Percentiles rank a stretch among this genome's conserved stretches.
phyloP scores from a whole-genome alignment of 2,888 invertebrate genomes.

The Bursaphelenchus okinawaensis region DNA sequence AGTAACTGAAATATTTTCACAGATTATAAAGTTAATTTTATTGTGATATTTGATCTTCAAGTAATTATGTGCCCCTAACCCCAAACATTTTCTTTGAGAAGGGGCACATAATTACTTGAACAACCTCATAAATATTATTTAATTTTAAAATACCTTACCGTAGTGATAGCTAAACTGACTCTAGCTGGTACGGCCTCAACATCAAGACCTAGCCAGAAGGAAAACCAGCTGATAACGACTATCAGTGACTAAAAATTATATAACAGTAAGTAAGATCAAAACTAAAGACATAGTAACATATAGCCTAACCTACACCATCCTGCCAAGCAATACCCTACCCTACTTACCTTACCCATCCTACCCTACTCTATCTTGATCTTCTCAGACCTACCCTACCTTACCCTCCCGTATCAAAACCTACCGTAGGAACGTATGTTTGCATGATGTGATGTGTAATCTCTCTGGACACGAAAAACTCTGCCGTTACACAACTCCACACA shows the following conservation, averaged over 20 bases:
- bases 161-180: conserved; percentile 50
- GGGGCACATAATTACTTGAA: too few relatives aligned
- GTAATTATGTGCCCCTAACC: too few relatives aligned
- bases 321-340: too few relatives aligned
- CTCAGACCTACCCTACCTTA: too few relatives aligned
- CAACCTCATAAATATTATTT: too few relatives aligned
- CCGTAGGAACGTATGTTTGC: conserved; percentile 63
- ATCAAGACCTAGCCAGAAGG: conserved; percentile 60
- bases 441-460: conserved; percentile 63
- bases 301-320: too few relatives aligned
- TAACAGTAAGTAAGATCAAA: too few relatives aligned
- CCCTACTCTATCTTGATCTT: too few relatives aligned
- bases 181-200: conserved; percentile 61
- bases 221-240: conserved; percentile 64
- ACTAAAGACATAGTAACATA: too few relatives aligned
- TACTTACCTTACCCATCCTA: too few relatives aligned
- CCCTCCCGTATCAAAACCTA: too few relatives aligned
- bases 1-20: conserved; percentile 19
- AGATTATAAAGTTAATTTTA: neutral
- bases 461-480: conserved; percentile 62
- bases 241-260: conserved; percentile 58
- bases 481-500: conserved; percentile 63
- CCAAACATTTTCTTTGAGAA: too few relatives aligned
- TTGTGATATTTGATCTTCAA: neutral
- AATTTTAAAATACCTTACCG: conserved; percentile 12